phyloP scores from a whole-genome alignment of 2,888 invertebrate species.

The Frankliniella fusca region DNA sequence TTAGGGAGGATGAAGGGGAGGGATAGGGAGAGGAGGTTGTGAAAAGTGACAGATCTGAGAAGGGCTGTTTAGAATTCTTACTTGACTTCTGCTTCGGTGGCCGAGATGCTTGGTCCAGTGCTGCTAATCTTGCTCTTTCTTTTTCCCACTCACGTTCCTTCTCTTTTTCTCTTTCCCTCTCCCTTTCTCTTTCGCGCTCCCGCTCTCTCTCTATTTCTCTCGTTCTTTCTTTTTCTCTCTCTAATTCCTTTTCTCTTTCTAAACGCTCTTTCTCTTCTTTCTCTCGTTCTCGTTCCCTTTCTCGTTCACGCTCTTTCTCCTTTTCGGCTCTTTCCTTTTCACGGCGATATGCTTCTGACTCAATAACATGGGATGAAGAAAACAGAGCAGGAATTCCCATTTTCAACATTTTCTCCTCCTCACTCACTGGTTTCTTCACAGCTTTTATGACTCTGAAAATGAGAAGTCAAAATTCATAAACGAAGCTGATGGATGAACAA shows the following conservation, averaged over 20 bases:
- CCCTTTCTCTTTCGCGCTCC: neutral
- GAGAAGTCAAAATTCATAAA: neutral
- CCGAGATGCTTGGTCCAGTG: conserved; percentile 6
- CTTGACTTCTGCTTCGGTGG: conserved; percentile 11
- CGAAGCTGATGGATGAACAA: neutral
- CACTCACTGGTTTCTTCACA: neutral
- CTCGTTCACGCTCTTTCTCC: neutral
- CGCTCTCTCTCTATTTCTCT: neutral
- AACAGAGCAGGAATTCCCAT: neutral
- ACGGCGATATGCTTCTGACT: neutral
- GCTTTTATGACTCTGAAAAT: conserved; percentile 9
- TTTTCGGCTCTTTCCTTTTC: neutral
- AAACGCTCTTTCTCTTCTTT: neutral
- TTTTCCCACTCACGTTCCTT: conserved; percentile 4
- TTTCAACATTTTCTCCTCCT: conserved; percentile 5
- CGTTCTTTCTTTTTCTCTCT: neutral
- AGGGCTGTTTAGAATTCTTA: conserved; percentile 3
- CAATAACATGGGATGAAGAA: neutral
- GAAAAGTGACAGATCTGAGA: conserved; percentile 17
- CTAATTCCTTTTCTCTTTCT: neutral
- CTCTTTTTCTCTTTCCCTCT: neutral
- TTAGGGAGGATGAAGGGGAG: neutral
- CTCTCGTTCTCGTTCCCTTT: neutral
- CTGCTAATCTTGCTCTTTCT: conserved; percentile 4
- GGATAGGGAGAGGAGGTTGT: conserved; percentile 15